A percentile compares a stretch with the other conserved stretches of the same genome.
Evolutionary conservation across 2,888 invertebrate genomes (phyloP).

Genomic region (Drosophila tripunctata): DNA sequence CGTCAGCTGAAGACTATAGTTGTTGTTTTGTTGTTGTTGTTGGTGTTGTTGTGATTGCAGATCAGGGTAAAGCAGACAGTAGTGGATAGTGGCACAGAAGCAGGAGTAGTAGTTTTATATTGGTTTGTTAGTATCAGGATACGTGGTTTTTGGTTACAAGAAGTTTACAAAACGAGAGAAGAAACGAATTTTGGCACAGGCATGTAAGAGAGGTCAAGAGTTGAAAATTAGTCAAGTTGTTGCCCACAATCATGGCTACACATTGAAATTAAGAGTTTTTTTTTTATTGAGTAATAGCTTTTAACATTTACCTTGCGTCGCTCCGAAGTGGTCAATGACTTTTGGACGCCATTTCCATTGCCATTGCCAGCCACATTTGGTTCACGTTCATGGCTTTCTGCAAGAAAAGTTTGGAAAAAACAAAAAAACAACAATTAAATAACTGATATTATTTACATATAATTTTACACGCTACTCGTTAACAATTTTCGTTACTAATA

Average conservation of each 20-base stretch:
- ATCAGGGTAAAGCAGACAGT: conserved; percentile 40
- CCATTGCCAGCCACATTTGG: conserved; percentile 36
- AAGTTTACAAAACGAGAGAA: conserved; percentile 30
- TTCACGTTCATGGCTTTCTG: conserved; percentile 56
- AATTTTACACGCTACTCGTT: not conserved
- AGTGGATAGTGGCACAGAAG: conserved; percentile 36
- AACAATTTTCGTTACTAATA: too few relatives aligned
- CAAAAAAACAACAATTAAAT: too few relatives aligned
- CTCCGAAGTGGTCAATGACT: conserved; percentile 92
- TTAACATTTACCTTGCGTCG: conserved; percentile 87
- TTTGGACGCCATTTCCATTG: conserved; percentile 86
- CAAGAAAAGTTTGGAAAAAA: not conserved
- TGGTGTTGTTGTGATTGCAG: conserved; percentile 41
- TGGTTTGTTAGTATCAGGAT: conserved; percentile 52
- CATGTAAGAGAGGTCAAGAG: conserved; percentile 57
- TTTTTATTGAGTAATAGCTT: not conserved
- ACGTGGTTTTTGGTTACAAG: conserved; percentile 17
- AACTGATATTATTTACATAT: too few relatives aligned
- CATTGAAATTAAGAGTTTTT: not conserved
- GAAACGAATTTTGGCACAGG: conserved; percentile 62
- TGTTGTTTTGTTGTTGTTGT: conserved; percentile 38
- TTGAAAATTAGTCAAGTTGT: conserved; percentile 44
- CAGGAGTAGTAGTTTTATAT: conserved; percentile 17
- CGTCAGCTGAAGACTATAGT: conserved; percentile 81
- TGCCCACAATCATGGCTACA: not conserved